phyloP scores from a whole-genome alignment of 2,113 vertebrate genomes.

The Tetrax tetrax region DNA sequence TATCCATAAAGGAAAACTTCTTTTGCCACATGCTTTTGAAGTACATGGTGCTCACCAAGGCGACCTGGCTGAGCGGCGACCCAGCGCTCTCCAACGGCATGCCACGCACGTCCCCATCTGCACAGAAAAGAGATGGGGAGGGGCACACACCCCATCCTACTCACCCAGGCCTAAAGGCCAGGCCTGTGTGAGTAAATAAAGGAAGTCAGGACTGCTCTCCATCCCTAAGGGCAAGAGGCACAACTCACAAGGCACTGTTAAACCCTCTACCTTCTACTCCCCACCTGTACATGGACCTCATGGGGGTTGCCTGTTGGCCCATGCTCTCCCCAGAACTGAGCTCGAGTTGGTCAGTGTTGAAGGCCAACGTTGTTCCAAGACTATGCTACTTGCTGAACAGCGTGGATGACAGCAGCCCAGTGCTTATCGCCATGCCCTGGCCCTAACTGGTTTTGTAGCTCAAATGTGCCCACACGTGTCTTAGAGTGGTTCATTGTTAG shows the following conservation, averaged over 20 bases:
- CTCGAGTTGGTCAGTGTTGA: background rate
- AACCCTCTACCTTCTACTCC: background rate
- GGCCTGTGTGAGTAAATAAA: background rate
- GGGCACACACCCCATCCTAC: background rate
- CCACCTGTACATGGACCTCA: fast-evolving
- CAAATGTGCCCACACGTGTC: background rate
- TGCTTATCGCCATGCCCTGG: background rate
- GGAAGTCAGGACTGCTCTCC: background rate
- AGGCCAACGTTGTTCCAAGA: background rate
- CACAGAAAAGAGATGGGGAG: background rate
- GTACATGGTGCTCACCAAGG: conserved; percentile 81
- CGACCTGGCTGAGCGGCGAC: conserved; percentile 67
- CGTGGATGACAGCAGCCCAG: background rate
- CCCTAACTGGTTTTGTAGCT: background rate
- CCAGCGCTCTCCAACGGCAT: background rate
- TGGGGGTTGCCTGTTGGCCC: background rate
- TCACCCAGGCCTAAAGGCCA: background rate
- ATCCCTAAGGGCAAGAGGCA: background rate
- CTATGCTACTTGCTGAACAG: background rate
- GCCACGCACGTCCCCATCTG: conserved; percentile 20
- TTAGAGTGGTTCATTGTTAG: background rate
- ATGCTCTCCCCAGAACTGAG: background rate
- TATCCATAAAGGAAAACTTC: conserved; percentile 82
- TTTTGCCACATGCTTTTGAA: conserved; percentile 89
- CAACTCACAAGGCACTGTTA: background rate